Percentiles rank a stretch among this genome's conserved stretches.
These are phyloP conservation scores for Tauraco hartlaubi DNA, from an alignment of 2,797 vertebrate species.

Conservation along the genomic window DNA sequence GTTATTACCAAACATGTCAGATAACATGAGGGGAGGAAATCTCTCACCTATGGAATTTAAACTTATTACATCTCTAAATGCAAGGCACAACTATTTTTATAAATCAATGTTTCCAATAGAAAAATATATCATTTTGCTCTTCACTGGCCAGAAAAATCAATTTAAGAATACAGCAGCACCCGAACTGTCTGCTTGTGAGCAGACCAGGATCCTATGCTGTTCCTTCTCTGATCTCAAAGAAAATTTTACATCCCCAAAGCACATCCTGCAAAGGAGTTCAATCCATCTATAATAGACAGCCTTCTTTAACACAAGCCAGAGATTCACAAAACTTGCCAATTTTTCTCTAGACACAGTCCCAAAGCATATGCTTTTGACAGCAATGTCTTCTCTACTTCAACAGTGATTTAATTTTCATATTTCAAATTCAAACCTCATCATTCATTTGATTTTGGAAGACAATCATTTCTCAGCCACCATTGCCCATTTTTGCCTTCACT, in stretches of 20 bases:
- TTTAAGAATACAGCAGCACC: not conserved
- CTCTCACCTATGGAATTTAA: not conserved
- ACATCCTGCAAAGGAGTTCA: not conserved
- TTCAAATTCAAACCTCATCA: not conserved
- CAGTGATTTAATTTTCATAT: conserved; percentile 6
- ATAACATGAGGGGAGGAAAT: not conserved
- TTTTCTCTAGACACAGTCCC: not conserved
- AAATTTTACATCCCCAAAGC: not conserved
- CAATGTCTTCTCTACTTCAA: not conserved
- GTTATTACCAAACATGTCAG: not conserved
- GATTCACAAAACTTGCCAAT: not conserved
- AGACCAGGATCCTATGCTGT: not conserved
- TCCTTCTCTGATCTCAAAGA: not conserved
- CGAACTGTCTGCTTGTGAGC: not conserved
- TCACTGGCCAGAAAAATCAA: not conserved
- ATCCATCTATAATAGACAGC: not conserved
- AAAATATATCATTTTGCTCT: not conserved
- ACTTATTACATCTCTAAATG: not conserved
- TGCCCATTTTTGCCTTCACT: not conserved
- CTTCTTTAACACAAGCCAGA: not conserved
- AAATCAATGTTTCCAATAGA: not conserved
- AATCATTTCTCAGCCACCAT: not conserved
- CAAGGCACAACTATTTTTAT: not conserved
- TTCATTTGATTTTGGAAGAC: not conserved
- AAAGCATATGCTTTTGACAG: conserved; percentile 27